Conservation (phyloP, 2,113 vertebrate species). For the Halcyon malimbica region DNA sequence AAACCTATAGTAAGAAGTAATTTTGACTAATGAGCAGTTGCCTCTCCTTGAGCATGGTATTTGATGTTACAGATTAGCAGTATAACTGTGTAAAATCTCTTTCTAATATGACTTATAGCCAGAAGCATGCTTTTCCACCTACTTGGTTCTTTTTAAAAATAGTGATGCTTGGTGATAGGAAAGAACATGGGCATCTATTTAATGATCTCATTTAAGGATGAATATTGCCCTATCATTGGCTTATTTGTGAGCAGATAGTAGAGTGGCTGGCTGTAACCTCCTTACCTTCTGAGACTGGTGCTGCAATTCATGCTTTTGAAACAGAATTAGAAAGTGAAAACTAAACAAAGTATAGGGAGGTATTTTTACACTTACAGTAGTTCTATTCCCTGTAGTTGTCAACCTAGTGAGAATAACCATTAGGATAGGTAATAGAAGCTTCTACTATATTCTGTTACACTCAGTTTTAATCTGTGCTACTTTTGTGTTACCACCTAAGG, state of each 20-base stretch:
- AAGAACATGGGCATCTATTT: not conserved
- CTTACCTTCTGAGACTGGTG: not conserved
- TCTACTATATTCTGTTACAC: not conserved
- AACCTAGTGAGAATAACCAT: not conserved
- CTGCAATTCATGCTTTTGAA: not conserved
- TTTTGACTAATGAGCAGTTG: not conserved
- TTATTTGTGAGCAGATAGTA: not conserved
- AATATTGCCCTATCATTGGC: not conserved
- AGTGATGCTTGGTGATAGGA: not conserved
- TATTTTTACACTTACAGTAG: not conserved
- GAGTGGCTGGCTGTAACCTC: not conserved
- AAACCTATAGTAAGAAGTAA: not conserved
- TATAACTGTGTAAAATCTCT: not conserved
- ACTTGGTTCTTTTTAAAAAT: not conserved
- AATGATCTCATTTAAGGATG: not conserved
- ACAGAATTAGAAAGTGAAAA: not conserved
- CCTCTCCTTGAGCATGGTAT: not conserved
- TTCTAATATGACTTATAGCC: not conserved
- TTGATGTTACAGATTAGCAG: not conserved
- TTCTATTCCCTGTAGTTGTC: not conserved
- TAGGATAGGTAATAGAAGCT: not conserved
- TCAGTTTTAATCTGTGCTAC: not conserved
- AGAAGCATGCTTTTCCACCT: not conserved
- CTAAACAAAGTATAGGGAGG: not conserved
- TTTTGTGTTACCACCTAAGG: not conserved